A percentile compares a stretch with the other conserved stretches of the same genome.
These are phyloP conservation scores for Drosophila mauritiana DNA, from an alignment of 1,140 invertebrate genomes.

Conservation along the genomic window DNA sequence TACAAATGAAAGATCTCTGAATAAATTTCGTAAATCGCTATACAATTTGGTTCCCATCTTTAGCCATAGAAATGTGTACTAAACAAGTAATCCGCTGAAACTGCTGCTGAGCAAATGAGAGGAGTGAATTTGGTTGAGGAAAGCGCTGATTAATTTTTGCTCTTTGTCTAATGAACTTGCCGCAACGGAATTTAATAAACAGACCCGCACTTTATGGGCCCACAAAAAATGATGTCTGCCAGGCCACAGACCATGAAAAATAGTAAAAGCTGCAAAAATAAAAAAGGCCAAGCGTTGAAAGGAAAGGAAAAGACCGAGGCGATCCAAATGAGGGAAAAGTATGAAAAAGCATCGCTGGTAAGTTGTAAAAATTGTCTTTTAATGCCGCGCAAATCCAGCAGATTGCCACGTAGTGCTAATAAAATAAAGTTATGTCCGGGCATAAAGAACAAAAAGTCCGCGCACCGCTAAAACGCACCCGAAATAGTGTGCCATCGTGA, in stretches of 20 bases:
- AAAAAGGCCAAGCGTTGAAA: neutral
- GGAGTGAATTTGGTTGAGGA: constrained; percentile 1
- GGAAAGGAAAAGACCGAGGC: constrained; percentile 8
- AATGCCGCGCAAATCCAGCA: constrained; percentile 82
- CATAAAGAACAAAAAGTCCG: constrained; percentile 64
- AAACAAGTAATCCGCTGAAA: constrained; percentile 2
- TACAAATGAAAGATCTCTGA: too few species aligned
- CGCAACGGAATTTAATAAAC: constrained; percentile 77
- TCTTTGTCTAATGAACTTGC: constrained; percentile 81
- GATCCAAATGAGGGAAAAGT: constrained; percentile 44
- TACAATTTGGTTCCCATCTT: too few species aligned
- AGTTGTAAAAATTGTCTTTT: constrained; percentile 84
- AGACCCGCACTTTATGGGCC: constrained; percentile 58
- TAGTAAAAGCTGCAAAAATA: constrained; percentile 37
- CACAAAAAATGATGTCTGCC: constrained; percentile 64
- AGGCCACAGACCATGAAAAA: constrained; percentile 42
- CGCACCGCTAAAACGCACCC: constrained; percentile 36
- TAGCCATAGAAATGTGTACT: too few species aligned
- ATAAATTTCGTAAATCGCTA: too few species aligned
- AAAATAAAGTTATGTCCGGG: constrained; percentile 79
- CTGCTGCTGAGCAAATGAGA: constrained; percentile 20
- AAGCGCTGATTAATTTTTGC: constrained; percentile 70
- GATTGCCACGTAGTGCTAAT: constrained; percentile 83
- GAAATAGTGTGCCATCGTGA: constrained; percentile 60
- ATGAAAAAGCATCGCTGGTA: constrained; percentile 74